Evolutionary conservation across 2,797 vertebrate genomes (phyloP).

Genomic region (Centropyge bicolor): DNA sequence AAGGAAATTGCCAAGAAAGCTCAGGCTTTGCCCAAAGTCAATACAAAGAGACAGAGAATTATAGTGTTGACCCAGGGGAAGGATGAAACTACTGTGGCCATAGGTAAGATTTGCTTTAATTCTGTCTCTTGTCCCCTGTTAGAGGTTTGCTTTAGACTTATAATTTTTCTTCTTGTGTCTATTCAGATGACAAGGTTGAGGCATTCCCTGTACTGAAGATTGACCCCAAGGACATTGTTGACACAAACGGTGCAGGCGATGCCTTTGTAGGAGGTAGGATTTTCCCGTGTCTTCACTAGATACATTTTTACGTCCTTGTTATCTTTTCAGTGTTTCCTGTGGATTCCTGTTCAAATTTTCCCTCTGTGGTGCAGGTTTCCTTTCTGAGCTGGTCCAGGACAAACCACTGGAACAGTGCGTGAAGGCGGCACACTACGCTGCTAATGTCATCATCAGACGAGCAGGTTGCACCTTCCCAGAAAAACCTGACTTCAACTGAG

Average conservation of each 20-base stretch:
- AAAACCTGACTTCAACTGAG: conserved; percentile 95
- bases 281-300: background rate
- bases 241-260: conserved; percentile 98
- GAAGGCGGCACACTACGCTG: conserved; percentile 94
- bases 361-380: conserved; percentile 87
- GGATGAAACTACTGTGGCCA: conserved; percentile 90
- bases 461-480: conserved; percentile 97
- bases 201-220: conserved; percentile 91
- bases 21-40: conserved; percentile 93
- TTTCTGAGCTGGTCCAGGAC: conserved; percentile 93
- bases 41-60: conserved; percentile 90
- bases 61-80: conserved; percentile 96
- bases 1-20: conserved; percentile 93
- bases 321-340: background rate
- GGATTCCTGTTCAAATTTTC: conserved; percentile 1
- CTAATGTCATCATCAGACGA: conserved; percentile 92
- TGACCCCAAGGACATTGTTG: conserved; percentile 93
- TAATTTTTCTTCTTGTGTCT: conserved; percentile 28
- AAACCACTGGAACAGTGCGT: conserved; percentile 91
- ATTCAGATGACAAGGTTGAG: conserved; percentile 88
- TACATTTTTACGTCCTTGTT: background rate
- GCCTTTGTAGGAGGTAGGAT: conserved; percentile 97
- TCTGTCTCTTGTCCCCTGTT: conserved; percentile 9
- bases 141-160: conserved; percentile 44
- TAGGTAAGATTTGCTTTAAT: conserved; percentile 81